Evolutionary conservation across 1,140 invertebrate species (phyloP).

Genomic region (Babylonia areolata): DNA sequence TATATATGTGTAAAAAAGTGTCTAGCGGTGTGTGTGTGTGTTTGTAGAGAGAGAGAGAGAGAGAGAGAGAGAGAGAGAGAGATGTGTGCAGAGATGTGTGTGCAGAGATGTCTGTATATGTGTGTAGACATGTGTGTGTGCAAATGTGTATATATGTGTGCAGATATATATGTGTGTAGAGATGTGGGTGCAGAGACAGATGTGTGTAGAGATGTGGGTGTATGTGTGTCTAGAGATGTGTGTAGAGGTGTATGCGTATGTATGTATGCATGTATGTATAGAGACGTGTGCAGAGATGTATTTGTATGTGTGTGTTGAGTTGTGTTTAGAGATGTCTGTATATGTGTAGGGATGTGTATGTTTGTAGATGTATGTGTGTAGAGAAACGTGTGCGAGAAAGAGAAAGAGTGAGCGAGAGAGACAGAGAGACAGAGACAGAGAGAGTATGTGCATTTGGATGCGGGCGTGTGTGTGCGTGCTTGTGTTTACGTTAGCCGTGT

Average conservation of each 20-base stretch:
- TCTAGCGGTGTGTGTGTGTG: too few relatives aligned
- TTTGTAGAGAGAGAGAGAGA: background rate
- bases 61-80: background rate
- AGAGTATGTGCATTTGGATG: too few relatives aligned
- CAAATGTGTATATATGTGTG: background rate
- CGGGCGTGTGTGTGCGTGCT: too few relatives aligned
- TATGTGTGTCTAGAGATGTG: background rate
- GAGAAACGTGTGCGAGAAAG: too few relatives aligned
- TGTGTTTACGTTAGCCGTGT: too few relatives aligned
- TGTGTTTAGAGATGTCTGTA: too few relatives aligned
- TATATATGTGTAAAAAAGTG: too few relatives aligned
- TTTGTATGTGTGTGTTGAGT: background rate
- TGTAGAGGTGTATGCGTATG: background rate
- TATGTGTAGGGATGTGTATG: too few relatives aligned
- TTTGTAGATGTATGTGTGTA: too few relatives aligned
- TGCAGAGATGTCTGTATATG: background rate
- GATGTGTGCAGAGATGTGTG: background rate
- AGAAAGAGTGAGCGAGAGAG: too few relatives aligned
- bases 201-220: background rate
- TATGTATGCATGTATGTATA: background rate
- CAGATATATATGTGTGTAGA: background rate
- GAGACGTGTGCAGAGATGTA: background rate
- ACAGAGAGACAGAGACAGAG: too few relatives aligned
- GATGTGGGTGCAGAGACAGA: background rate
- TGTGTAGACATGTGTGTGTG: background rate